Percentiles rank a stretch among this genome's conserved stretches.
Evolutionary conservation across 1,140 invertebrate genomes (phyloP).

Genomic region (Microplitis mediator): DNA sequence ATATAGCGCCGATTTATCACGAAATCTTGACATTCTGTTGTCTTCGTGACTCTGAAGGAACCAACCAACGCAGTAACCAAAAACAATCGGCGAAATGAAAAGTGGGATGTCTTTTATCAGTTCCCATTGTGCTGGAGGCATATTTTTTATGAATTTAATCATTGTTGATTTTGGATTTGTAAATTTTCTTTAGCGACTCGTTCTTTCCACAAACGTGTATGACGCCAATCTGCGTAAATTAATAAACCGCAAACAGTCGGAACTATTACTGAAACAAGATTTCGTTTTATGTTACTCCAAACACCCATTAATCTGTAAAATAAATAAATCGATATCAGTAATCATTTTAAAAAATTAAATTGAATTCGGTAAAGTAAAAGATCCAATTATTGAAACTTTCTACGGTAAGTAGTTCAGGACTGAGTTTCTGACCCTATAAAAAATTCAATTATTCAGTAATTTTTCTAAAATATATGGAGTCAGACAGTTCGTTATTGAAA

Average conservation of each 20-base stretch:
- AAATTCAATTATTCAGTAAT: too few species aligned
- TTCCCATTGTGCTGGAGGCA: slow-evolving; percentile 27
- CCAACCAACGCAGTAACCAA: slow-evolving; percentile 66
- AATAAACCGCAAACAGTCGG: slow-evolving; percentile 64
- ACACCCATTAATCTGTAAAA: slow-evolving; percentile 49
- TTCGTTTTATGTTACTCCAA: slow-evolving; percentile 13
- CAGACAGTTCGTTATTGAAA: too few species aligned
- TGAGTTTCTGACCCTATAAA: too few species aligned
- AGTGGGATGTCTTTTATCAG: slow-evolving; percentile 36
- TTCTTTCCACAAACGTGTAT: slow-evolving; percentile 74
- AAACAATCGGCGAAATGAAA: slow-evolving; percentile 59
- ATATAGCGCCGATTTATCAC: slow-evolving; percentile 79
- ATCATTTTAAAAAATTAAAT: not conserved
- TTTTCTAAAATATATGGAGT: too few species aligned
- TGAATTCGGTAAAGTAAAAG: too few species aligned
- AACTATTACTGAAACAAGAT: slow-evolving; percentile 66
- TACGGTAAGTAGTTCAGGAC: too few species aligned
- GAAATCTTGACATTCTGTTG: slow-evolving; percentile 70
- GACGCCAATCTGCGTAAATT: slow-evolving; percentile 73
- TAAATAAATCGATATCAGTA: not conserved
- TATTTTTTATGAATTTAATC: not conserved
- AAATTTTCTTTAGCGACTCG: slow-evolving; percentile 28
- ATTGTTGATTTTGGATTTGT: not conserved
- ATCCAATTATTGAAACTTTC: too few species aligned
- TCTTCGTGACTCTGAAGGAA: slow-evolving; percentile 72